phyloP scores from a whole-genome alignment of 2,888 invertebrate genomes.

The Lasioglossum villosulum region DNA sequence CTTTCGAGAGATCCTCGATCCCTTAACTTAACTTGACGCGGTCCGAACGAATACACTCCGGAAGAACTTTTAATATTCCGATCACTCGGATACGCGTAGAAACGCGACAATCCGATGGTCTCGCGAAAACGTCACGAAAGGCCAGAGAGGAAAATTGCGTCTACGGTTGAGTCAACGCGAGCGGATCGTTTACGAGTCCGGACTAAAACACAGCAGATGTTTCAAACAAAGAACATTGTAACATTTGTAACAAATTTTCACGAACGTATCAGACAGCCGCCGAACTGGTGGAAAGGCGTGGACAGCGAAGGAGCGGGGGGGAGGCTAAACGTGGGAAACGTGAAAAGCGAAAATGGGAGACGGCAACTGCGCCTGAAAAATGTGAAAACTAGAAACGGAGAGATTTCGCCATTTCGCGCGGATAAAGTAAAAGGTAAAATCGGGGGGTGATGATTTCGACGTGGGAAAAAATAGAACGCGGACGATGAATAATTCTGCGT shows the following conservation, averaged over 20 bases:
- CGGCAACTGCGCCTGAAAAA: not conserved
- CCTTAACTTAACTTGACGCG: constrained; percentile 12
- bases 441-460: not conserved
- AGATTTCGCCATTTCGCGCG: not conserved
- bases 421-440: not conserved
- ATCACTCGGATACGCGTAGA: not conserved
- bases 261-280: not conserved
- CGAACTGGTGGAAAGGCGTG: not conserved
- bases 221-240: not conserved
- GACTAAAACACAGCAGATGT: not conserved
- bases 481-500: not conserved
- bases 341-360: not conserved
- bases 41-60: not conserved
- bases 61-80: not conserved
- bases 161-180: not conserved
- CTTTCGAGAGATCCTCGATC: constrained; percentile 13
- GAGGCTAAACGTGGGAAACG: not conserved
- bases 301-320: not conserved
- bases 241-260: not conserved
- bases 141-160: not conserved
- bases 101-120: not conserved
- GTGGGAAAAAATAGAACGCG: not conserved
- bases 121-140: not conserved
- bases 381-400: not conserved
- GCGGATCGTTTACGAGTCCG: not conserved